Evolutionary conservation across 2,113 vertebrate species (phyloP).

Genomic region (Riparia riparia): DNA sequence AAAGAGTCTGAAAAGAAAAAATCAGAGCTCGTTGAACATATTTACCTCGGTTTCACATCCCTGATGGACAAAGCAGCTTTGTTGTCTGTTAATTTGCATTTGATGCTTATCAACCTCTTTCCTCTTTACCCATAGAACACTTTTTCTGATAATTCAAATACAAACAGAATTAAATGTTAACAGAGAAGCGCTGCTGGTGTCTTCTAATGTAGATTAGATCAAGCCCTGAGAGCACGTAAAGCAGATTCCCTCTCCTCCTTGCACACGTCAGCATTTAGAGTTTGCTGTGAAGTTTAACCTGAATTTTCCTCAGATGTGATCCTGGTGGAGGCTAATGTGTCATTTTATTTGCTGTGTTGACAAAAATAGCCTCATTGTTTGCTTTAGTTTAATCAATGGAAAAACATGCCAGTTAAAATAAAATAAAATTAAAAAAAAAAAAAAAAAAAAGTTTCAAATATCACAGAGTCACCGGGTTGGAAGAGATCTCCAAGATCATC

Average conservation of each 20-base stretch:
- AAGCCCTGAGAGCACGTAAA: not conserved
- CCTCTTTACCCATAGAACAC: not conserved
- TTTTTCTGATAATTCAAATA: slow-evolving; percentile 14
- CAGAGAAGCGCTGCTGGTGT: not conserved
- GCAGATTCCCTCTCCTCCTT: not conserved
- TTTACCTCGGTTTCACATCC: not conserved
- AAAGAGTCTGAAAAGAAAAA: not conserved
- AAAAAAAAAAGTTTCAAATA: not conserved
- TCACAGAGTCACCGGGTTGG: not conserved
- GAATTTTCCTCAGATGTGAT: not conserved
- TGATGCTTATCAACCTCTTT: not conserved
- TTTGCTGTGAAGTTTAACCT: not conserved
- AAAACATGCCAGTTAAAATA: not conserved
- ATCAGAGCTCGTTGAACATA: not conserved
- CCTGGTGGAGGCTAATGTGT: not conserved
- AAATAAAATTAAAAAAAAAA: not conserved
- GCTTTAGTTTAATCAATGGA: not conserved
- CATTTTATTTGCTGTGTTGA: not conserved
- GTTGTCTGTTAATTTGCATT: not conserved
- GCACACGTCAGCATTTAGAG: not conserved
- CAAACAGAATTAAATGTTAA: slow-evolving; percentile 12
- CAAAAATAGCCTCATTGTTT: not conserved
- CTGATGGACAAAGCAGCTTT: not conserved
- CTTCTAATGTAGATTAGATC: slow-evolving; percentile 1
- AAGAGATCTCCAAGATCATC: not conserved